These are phyloP conservation scores for Nemurella pictetii DNA, from an alignment of 2,888 invertebrate genomes.

Conservation along the genomic window DNA sequence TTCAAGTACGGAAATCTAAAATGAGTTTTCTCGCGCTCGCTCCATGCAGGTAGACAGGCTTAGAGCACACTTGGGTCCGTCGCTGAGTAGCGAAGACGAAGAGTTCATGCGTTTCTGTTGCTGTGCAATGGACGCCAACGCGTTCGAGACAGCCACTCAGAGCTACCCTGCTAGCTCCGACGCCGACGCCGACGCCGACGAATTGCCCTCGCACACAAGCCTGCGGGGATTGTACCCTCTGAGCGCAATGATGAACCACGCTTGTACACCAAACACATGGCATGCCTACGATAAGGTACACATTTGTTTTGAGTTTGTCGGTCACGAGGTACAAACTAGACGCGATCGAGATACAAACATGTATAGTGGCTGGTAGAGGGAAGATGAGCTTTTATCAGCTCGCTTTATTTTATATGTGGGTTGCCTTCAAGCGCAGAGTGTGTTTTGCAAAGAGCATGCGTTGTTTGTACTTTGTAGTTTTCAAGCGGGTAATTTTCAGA, in stretches of 20 bases:
- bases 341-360: no score
- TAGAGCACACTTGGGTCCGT: conserved; percentile 54
- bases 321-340: no score
- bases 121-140: conserved; percentile 67
- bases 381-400: no score
- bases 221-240: conserved; percentile 69
- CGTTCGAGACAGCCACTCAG: conserved; percentile 63
- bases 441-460: neutral
- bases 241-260: conserved; percentile 69
- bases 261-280: conserved; percentile 68
- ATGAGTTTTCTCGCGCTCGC: neutral
- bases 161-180: neutral
- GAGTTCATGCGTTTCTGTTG: conserved; percentile 62
- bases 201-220: conserved; percentile 46
- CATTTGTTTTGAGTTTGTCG: neutral
- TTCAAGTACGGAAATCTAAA: neutral
- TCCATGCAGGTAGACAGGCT: conserved; percentile 54
- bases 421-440: neutral
- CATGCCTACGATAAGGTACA: conserved; percentile 59
- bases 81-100: conserved; percentile 60
- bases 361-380: no score
- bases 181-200: conserved; percentile 45
- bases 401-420: neutral
- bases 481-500: no score
- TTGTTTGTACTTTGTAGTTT: neutral